These are phyloP conservation scores for Colletes collaris DNA, from an alignment of 2,888 invertebrate genomes.

Conservation along the genomic window DNA sequence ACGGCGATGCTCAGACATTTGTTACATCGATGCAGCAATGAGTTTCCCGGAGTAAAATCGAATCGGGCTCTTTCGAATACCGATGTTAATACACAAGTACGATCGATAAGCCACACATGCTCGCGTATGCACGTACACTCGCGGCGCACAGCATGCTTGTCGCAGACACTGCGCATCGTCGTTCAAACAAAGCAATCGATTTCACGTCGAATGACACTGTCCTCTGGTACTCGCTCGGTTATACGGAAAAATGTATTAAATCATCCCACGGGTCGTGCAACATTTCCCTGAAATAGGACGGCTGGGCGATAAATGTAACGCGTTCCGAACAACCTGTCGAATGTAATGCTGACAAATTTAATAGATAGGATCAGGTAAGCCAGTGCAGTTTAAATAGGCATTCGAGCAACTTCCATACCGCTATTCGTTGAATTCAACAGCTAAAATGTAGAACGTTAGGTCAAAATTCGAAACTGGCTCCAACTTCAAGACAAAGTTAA, in stretches of 20 bases:
- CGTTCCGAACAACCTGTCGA: neutral
- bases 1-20: conserved; percentile 56
- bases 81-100: conserved; percentile 15
- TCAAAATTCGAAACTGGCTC: too few species aligned
- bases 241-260: conserved; percentile 8
- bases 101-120: conserved; percentile 57
- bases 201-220: conserved; percentile 56
- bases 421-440: too few species aligned
- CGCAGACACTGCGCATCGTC: conserved; percentile 73
- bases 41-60: conserved; percentile 2
- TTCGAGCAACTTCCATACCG: too few species aligned
- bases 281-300: neutral
- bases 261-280: conserved; percentile 2
- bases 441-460: too few species aligned
- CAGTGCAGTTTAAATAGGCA: too few species aligned
- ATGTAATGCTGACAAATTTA: neutral
- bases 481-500: too few species aligned
- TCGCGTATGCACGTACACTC: conserved; percentile 49
- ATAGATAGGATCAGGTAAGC: neutral
- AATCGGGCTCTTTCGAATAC: conserved; percentile 1
- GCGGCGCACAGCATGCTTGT: conserved; percentile 57
- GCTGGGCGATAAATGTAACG: neutral
- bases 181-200: conserved; percentile 73
- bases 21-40: neutral
- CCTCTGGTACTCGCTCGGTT: conserved; percentile 38